Percentiles rank a stretch among this genome's conserved stretches.
phyloP scores from a whole-genome alignment of 2,888 invertebrate species.

The Tenthredo distinguenda region DNA sequence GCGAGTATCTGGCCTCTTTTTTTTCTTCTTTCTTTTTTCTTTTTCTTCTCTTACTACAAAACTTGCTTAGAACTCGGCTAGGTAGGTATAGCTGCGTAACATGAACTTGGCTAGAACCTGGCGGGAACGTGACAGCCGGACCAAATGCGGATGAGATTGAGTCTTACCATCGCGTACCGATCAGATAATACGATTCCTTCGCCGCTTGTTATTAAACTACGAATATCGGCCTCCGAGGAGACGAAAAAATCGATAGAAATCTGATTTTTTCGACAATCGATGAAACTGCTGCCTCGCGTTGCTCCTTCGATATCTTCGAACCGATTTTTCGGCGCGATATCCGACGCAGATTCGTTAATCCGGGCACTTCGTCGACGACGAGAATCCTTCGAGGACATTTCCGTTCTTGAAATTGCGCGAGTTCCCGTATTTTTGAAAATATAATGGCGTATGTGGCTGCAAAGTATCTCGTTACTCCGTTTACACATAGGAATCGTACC shows the following conservation, averaged over 20 bases:
- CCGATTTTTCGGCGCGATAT: not conserved
- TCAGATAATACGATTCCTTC: not conserved
- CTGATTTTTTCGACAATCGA: not conserved
- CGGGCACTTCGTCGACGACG: not conserved
- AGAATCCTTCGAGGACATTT: not conserved
- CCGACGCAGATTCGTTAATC: not conserved
- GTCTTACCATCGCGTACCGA: conserved; percentile 11
- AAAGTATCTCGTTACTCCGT: conserved; percentile 22
- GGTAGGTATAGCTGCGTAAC: not conserved
- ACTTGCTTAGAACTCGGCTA: conserved; percentile 1
- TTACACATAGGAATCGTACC: not conserved
- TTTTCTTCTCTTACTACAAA: not conserved
- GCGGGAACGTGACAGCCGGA: conserved; percentile 20
- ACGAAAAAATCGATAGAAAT: not conserved
- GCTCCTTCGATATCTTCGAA: not conserved
- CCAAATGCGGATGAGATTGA: conserved; percentile 23
- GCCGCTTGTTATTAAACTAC: not conserved
- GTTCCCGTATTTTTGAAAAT: not conserved
- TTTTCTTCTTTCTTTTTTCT: not conserved
- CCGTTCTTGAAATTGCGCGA: not conserved
- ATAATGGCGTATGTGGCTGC: not conserved
- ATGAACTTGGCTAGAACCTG: conserved; percentile 23
- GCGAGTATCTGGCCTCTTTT: not conserved
- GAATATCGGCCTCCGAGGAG: not conserved
- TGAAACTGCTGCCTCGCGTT: not conserved